Evolutionary conservation across 2,888 invertebrate genomes (phyloP).

Genomic region (Keiferia lycopersicella): DNA sequence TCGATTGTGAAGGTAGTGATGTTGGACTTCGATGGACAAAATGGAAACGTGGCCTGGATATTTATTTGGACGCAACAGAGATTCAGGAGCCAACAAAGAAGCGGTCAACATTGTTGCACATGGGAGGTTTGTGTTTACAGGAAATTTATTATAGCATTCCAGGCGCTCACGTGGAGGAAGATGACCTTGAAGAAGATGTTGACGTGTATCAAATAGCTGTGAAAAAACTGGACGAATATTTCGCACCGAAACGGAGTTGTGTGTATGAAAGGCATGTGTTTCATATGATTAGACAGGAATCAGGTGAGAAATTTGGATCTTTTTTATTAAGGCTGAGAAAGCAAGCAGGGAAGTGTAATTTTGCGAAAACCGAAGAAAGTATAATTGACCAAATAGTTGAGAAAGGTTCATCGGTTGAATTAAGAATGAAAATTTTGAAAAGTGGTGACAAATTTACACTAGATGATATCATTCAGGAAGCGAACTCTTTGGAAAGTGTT

Average conservation of each 20-base stretch:
- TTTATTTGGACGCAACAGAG: background rate
- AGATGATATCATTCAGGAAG: background rate
- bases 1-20: no score
- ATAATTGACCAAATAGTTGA: constrained; percentile 11
- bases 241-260: constrained; percentile 31
- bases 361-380: background rate
- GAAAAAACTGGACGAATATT: constrained; percentile 29
- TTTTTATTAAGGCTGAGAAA: constrained; percentile 20
- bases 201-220: constrained; percentile 28
- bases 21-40: background rate
- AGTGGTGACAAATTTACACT: background rate
- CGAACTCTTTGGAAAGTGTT: constrained; percentile 1
- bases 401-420: background rate
- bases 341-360: background rate
- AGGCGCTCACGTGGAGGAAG: constrained; percentile 20
- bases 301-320: constrained; percentile 33
- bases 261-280: constrained; percentile 32
- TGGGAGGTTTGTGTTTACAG: background rate
- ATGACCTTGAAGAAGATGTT: background rate
- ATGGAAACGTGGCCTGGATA: background rate
- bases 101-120: background rate
- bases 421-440: constrained; percentile 3
- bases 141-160: constrained; percentile 11
- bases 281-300: constrained; percentile 29
- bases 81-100: background rate